phyloP scores from a whole-genome alignment of 1,140 invertebrate genomes.

The Zaprionus tsacasi region DNA sequence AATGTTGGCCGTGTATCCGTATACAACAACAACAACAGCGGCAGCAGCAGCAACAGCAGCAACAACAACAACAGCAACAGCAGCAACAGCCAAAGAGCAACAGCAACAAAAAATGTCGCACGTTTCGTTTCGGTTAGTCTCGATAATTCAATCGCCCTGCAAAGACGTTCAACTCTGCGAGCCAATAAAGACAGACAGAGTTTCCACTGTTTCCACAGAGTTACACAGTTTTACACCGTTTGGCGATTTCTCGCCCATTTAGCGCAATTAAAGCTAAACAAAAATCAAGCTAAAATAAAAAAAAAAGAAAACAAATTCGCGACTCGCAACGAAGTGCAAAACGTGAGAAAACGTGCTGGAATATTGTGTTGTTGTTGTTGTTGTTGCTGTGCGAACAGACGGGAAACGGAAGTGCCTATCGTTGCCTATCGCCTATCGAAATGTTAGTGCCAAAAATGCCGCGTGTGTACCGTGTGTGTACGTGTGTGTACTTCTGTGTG shows the following conservation, averaged over 20 bases:
- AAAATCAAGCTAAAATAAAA: slow-evolving; percentile 5
- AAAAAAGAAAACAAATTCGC: slow-evolving; percentile 14
- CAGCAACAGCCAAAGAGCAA: slow-evolving; percentile 65
- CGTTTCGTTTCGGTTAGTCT: slow-evolving; percentile 80
- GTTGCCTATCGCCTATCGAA: slow-evolving; percentile 11
- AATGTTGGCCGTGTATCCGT: slow-evolving; percentile 55
- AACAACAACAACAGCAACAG: slow-evolving; percentile 14
- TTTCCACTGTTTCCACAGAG: slow-evolving; percentile 4
- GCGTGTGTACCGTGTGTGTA: slow-evolving; percentile 12
- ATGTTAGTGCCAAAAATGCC: slow-evolving; percentile 21
- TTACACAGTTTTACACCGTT: neutral
- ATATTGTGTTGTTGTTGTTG: slow-evolving; percentile 15
- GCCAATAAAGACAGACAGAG: slow-evolving; percentile 7
- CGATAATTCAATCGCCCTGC: slow-evolving; percentile 81
- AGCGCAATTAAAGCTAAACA: neutral
- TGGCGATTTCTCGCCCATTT: slow-evolving; percentile 8
- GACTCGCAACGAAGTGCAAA: neutral
- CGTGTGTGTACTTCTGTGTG: neutral
- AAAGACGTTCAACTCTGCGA: slow-evolving; percentile 66
- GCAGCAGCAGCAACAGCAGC: slow-evolving; percentile 13
- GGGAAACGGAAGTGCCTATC: slow-evolving; percentile 49
- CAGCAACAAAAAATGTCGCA: slow-evolving; percentile 79
- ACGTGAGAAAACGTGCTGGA: slow-evolving; percentile 27
- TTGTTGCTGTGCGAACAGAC: neutral
- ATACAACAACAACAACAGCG: slow-evolving; percentile 32